Percentiles rank a stretch among this genome's conserved stretches.
These are phyloP conservation scores for Chiridota heheva DNA, from an alignment of 35 echinoderm and acorn worm species.

Conservation along the genomic window DNA sequence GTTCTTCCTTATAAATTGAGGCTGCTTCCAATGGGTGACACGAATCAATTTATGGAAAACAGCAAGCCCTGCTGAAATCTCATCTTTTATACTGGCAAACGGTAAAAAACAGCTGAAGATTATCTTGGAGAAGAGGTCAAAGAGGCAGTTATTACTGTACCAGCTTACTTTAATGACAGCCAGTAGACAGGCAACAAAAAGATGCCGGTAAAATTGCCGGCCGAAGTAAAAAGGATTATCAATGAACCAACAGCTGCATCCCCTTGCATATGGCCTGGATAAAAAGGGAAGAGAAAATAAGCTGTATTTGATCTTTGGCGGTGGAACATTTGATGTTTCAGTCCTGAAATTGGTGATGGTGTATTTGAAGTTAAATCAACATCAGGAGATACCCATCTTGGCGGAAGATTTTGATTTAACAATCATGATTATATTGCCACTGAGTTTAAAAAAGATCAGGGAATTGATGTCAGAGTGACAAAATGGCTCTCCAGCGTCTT, in stretches of 20 bases:
- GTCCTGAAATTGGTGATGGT: constrained; percentile 68
- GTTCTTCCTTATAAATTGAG: neutral
- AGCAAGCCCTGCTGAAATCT: constrained; percentile 1
- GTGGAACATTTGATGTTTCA: constrained; percentile 88
- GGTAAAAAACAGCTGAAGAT: constrained; percentile 35
- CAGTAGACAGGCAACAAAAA: constrained; percentile 79
- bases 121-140: constrained; percentile 43
- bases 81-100: constrained; percentile 4
- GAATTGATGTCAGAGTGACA: constrained; percentile 62
- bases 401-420: constrained; percentile 85
- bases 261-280: constrained; percentile 80
- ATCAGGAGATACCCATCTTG: constrained; percentile 69
- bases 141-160: constrained; percentile 80
- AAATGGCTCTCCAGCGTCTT: constrained; percentile 62
- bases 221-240: constrained; percentile 82
- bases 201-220: constrained; percentile 82
- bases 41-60: neutral
- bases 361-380: constrained; percentile 84
- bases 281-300: constrained; percentile 55
- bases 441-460: constrained; percentile 78
- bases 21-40: neutral
- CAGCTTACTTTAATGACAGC: constrained; percentile 91
- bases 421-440: constrained; percentile 56
- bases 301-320: constrained; percentile 75
- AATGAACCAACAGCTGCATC: constrained; percentile 87